phyloP scores from a whole-genome alignment of 2,888 invertebrate species.

The Aphelenchoides bicaudatus region DNA sequence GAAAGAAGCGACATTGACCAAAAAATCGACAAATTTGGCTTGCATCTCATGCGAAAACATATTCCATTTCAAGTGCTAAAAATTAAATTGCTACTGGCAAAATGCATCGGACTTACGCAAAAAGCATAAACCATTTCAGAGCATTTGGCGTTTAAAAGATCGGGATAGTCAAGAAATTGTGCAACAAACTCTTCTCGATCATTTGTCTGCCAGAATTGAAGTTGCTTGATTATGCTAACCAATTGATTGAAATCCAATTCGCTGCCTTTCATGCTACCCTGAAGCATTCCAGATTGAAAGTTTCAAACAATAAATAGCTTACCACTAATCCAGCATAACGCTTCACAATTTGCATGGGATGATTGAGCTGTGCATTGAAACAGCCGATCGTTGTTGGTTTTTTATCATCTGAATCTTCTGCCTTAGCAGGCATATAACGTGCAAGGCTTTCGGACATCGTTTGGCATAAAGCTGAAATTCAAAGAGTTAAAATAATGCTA shows the following conservation, averaged over 20 bases:
- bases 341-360: no score
- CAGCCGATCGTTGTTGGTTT: no score
- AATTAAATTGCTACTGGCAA: not conserved
- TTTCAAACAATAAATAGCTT: no score
- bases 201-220: conserved; percentile 37
- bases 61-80: conserved; percentile 37
- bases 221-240: conserved; percentile 5
- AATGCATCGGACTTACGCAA: conserved; percentile 32
- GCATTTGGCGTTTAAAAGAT: conserved; percentile 39
- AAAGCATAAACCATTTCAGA: conserved; percentile 37
- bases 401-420: no score
- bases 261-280: no score
- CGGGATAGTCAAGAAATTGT: conserved; percentile 41
- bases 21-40: conserved; percentile 23
- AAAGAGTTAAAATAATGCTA: no score
- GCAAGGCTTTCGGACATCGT: no score
- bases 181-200: conserved; percentile 36
- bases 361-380: no score
- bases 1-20: conserved; percentile 25
- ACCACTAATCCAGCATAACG: no score
- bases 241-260: conserved; percentile 5
- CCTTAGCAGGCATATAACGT: no score
- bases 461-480: no score
- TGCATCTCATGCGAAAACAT: conserved; percentile 30
- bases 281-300: no score